Conservation (phyloP, 2,888 invertebrate genomes). For the Zhengitettix transpicula region DNA sequence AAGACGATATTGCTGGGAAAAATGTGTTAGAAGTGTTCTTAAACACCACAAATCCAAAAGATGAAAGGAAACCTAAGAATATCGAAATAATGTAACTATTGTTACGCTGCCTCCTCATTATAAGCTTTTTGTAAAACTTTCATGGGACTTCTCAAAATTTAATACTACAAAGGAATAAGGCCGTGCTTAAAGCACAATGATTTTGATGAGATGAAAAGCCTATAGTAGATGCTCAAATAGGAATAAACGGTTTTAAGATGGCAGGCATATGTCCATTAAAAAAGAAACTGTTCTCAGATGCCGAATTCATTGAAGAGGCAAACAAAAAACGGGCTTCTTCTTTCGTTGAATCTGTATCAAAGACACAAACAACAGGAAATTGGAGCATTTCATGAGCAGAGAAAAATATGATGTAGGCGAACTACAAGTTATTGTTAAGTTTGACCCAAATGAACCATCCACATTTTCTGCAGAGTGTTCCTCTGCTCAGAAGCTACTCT, state of each 20-base stretch:
- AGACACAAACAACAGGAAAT: conserved; percentile 3
- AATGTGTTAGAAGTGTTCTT: conserved; percentile 1
- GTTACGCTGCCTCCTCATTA: conserved; percentile 6
- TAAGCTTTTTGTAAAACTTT: conserved; percentile 7
- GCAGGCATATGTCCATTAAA: conserved; percentile 6
- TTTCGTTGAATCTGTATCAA: conserved; percentile 6
- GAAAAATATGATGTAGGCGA: conserved; percentile 2
- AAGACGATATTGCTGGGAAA: conserved; percentile 5
- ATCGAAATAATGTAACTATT: conserved; percentile 4
- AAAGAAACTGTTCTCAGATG: conserved; percentile 7
- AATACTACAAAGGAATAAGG: conserved; percentile 6
- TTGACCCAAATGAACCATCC: conserved; percentile 6
- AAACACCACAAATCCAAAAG: conserved; percentile 8
- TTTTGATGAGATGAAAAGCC: conserved; percentile 7
- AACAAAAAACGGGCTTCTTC: conserved; percentile 6
- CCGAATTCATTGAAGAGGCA: conserved; percentile 9
- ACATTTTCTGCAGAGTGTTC: conserved; percentile 7
- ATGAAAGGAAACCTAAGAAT: conserved; percentile 3
- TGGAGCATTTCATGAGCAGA: background rate
- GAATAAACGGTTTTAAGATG: conserved; percentile 6
- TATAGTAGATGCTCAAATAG: too few relatives aligned
- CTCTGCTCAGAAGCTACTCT: conserved; percentile 1
- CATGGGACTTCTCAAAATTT: conserved; percentile 7
- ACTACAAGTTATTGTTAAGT: conserved; percentile 1
- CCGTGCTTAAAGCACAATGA: conserved; percentile 4